phyloP scores from a whole-genome alignment of 2,888 invertebrate genomes.

The Drosophila kanekoi region DNA sequence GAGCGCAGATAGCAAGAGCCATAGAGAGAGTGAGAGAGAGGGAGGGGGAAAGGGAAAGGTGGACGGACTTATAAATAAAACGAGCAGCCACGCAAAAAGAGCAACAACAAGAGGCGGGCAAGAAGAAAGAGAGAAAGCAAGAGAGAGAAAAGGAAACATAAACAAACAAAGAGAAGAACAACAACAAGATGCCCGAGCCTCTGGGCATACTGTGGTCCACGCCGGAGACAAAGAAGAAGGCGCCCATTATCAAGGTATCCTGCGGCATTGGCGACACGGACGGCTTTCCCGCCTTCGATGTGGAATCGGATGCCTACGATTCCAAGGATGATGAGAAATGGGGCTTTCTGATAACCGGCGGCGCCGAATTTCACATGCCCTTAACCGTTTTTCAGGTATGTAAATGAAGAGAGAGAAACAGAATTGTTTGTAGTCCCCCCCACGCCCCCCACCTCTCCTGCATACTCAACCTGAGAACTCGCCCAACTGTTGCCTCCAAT shows the following conservation, averaged over 20 bases:
- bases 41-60: conserved; percentile 11
- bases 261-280: conserved; percentile 85
- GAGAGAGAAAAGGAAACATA: conserved; percentile 27
- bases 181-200: conserved; percentile 80
- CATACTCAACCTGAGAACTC: conserved; percentile 14
- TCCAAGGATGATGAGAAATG: conserved; percentile 84
- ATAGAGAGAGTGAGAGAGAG: conserved; percentile 14
- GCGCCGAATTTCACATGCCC: conserved; percentile 85
- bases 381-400: conserved; percentile 85
- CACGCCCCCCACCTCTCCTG: neutral
- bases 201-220: conserved; percentile 64
- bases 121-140: neutral
- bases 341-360: conserved; percentile 85
- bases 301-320: conserved; percentile 83
- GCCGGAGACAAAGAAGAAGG: conserved; percentile 81
- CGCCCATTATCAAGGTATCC: conserved; percentile 82
- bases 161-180: conserved; percentile 33
- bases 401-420: neutral
- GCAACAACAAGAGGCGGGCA: conserved; percentile 14
- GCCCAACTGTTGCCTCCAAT: conserved; percentile 21
- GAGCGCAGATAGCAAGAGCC: conserved; percentile 14
- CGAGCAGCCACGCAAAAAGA: conserved; percentile 45
- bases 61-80: conserved; percentile 53
- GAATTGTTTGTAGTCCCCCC: conserved; percentile 8
- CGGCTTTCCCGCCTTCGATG: conserved; percentile 84